Conservation (phyloP, 1,140 invertebrate genomes). For the Papilio polyxenes region DNA sequence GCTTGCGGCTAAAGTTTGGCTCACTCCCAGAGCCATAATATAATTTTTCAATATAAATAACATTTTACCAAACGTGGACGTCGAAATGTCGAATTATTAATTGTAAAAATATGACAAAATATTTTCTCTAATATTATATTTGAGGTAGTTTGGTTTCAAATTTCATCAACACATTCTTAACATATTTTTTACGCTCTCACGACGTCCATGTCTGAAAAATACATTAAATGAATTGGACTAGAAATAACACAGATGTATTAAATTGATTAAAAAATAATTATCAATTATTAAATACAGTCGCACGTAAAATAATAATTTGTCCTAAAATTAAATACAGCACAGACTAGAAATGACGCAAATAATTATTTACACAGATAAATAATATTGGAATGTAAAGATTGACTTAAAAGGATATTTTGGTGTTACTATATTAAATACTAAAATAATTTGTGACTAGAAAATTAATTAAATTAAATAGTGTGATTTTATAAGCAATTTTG, state of each 20-base stretch:
- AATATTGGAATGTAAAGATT: constrained; percentile 48
- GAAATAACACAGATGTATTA: constrained; percentile 73
- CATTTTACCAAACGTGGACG: constrained; percentile 54
- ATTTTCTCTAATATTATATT: constrained; percentile 45
- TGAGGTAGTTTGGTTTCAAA: constrained; percentile 43
- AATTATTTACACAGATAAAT: constrained; percentile 43
- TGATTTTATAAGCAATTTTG: constrained; percentile 29
- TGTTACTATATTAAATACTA: constrained; percentile 32
- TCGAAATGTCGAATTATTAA: constrained; percentile 41
- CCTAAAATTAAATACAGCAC: constrained; percentile 42
- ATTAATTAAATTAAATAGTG: constrained; percentile 20
- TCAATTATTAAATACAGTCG: constrained; percentile 70
- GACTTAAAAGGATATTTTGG: constrained; percentile 44
- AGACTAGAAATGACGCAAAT: constrained; percentile 57
- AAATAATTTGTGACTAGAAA: constrained; percentile 32
- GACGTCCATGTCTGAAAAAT: constrained; percentile 70
- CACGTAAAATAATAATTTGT: constrained; percentile 59
- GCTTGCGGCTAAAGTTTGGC: constrained; percentile 64
- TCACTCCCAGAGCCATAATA: constrained; percentile 75
- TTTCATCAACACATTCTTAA: constrained; percentile 38
- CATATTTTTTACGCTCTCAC: constrained; percentile 42
- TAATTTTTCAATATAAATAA: constrained; percentile 60
- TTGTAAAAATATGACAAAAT: constrained; percentile 42
- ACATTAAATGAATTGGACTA: constrained; percentile 76
- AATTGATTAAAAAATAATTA: constrained; percentile 62